Evolutionary conservation across 2,797 vertebrate species (phyloP).

Genomic region (Platalea minor): DNA sequence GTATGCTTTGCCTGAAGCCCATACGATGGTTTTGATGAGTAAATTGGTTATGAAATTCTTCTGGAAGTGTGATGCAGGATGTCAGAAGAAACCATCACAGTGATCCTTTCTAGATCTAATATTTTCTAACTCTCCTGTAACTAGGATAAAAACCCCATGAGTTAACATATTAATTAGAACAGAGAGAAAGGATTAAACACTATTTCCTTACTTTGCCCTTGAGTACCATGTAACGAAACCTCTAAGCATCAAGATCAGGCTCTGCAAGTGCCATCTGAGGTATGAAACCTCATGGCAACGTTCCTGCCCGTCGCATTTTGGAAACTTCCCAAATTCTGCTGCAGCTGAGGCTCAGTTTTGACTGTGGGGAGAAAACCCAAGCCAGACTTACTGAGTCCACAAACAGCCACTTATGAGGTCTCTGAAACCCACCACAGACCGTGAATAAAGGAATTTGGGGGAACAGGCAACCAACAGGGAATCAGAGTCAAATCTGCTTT

Average conservation of each 20-base stretch:
- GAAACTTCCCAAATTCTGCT: not conserved
- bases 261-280: not conserved
- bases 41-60: not conserved
- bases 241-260: not conserved
- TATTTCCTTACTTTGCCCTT: not conserved
- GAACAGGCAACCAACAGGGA: not conserved
- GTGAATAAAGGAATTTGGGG: not conserved
- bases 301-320: not conserved
- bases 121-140: not conserved
- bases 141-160: not conserved
- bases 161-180: not conserved
- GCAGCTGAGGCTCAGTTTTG: accelerated
- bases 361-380: not conserved
- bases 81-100: not conserved
- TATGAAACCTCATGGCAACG: accelerated
- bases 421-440: not conserved
- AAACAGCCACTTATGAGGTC: not conserved
- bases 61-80: not conserved
- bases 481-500: not conserved
- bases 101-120: not conserved
- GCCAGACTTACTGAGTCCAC: not conserved
- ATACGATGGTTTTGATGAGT: not conserved
- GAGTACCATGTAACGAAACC: not conserved
- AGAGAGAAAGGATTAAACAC: not conserved
- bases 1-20: not conserved